phyloP scores from a whole-genome alignment of 2,113 vertebrate species.

The Etheostoma spectabile region DNA sequence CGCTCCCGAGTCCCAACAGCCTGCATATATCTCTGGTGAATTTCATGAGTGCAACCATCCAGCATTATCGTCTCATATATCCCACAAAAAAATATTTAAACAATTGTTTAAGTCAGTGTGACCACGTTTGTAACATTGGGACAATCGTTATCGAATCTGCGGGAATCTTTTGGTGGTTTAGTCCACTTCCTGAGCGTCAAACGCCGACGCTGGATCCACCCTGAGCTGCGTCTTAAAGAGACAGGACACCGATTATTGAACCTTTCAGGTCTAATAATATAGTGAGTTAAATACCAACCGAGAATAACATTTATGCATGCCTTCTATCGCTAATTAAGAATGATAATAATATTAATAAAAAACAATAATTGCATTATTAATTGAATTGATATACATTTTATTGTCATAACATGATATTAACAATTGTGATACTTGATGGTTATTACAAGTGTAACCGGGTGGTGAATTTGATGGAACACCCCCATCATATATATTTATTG shows the following conservation, averaged over 20 bases:
- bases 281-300: not conserved
- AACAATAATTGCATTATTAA: no score
- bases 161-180: constrained; percentile 72
- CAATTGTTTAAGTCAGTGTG: not conserved
- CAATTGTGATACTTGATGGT: not conserved
- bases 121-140: constrained; percentile 35
- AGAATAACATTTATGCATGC: not conserved
- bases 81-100: not conserved
- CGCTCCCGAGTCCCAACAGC: constrained; percentile 82
- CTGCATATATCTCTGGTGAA: constrained; percentile 84
- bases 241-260: constrained; percentile 42
- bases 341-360: not conserved
- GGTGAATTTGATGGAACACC: no score
- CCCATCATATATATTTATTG: no score
- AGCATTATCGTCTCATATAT: constrained; percentile 78
- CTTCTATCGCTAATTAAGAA: not conserved
- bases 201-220: constrained; percentile 56
- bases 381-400: not conserved
- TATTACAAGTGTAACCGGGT: not conserved
- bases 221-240: constrained; percentile 80
- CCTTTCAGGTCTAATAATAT: not conserved
- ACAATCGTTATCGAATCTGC: constrained; percentile 56
- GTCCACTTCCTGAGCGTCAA: constrained; percentile 83
- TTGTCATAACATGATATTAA: not conserved
- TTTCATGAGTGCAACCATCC: constrained; percentile 85